Percentiles rank a stretch among this genome's conserved stretches.
These are phyloP conservation scores for Argopecten irradians DNA, from an alignment of 1,140 invertebrate species.

Conservation along the genomic window DNA sequence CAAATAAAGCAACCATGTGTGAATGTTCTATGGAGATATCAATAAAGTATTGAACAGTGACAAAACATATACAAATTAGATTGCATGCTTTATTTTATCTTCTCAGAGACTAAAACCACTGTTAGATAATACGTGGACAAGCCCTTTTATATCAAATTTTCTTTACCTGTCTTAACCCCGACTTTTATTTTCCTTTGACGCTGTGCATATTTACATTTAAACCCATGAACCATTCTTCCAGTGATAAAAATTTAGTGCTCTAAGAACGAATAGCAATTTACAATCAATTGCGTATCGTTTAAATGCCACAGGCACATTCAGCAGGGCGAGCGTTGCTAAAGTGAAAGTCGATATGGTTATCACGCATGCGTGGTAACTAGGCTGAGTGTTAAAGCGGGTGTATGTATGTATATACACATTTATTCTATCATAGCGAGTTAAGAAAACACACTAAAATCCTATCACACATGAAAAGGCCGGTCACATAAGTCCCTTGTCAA, in stretches of 20 bases:
- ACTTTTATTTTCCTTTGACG: background rate
- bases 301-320: background rate
- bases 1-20: background rate
- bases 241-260: constrained; percentile 11
- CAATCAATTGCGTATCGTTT: constrained; percentile 9
- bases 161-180: background rate
- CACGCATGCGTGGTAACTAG: constrained; percentile 13
- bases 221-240: background rate
- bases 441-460: background rate
- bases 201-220: constrained; percentile 1
- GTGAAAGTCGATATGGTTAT: constrained; percentile 21
- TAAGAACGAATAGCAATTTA: background rate
- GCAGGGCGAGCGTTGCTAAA: background rate
- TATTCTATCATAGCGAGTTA: constrained; percentile 1
- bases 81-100: background rate
- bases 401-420: background rate
- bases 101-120: background rate
- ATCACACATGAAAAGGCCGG: background rate
- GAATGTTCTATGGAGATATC: background rate
- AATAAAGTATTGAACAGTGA: background rate
- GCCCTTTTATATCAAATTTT: background rate
- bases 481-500: background rate
- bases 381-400: background rate
- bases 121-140: background rate
- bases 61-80: background rate